Base-by-base conservation (phyloP, 2,113 vertebrate species). In the Xenopus laevis region DNA sequence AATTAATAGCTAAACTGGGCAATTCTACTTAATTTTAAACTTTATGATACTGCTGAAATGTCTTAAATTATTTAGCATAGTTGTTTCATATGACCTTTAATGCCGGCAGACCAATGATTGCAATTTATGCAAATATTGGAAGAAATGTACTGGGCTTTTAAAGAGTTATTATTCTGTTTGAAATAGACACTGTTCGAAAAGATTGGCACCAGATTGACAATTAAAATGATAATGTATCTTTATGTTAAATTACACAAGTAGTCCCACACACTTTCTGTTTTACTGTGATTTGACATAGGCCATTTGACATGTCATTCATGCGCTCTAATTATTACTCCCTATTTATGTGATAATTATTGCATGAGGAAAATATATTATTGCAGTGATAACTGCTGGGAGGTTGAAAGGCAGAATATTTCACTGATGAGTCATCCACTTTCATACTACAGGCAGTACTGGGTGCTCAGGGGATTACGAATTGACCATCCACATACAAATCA, bases 401-500 rank as follows among this genome's bases (percentile, higher is more conserved):
- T 63, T 65, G 13, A 27, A 30, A 18, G 58, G 9, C 16, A 70
- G 67, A 27, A 64, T 77, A 13, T 30, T 77, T 77, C 16, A 55
- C 59, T 70, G 64, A 77, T 77, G 74, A 77, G 66, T 77, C 67
- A 77, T 18, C 10, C 17, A 50, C 30, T 27, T 20, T 13, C 13
- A n/a, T 20, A 18, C 44, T 68, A 17, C 57, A 33, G 60, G 65
- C 59, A 61, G 59, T 15, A 63, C 12, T 47, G 10, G 23, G 50
- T n/a, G 59, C 21, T 13, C 17, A 6, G 46, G 33, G 74, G 66
- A 69, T 76, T 69, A 63, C 13, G 20, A 30, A 7, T 5, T 47
- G 7, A 20, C 60, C 65, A 63, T 68, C 72, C 64, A 40, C 57
- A 59, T 53, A 64, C 58, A 69, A 76, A 69, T 69, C 33, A 69